Conservation (phyloP, 2,888 invertebrate species). For the Apotomis turbidana region DNA sequence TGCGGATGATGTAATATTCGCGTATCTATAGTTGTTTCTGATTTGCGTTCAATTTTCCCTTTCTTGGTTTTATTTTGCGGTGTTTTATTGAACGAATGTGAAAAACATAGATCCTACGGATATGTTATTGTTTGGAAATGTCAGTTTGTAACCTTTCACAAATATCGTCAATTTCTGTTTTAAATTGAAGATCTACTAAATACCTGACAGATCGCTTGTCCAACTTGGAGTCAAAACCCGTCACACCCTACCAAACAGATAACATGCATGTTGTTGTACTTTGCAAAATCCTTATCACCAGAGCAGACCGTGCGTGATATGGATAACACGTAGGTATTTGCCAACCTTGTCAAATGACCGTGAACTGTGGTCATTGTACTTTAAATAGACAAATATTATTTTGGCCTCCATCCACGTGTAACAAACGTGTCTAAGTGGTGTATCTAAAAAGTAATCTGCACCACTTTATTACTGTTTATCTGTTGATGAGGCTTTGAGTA, state of each 20-base stretch:
- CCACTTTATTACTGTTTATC: too few species aligned
- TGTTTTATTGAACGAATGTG: too few species aligned
- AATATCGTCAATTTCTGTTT: too few species aligned
- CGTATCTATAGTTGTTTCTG: not conserved
- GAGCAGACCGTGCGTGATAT: not conserved
- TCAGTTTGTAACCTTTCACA: too few species aligned
- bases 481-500: too few species aligned
- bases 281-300: not conserved
- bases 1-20: slow-evolving; percentile 4
- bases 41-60: not conserved
- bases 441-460: not conserved
- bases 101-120: too few species aligned
- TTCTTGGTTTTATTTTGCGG: not conserved
- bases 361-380: slow-evolving; percentile 15
- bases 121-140: too few species aligned
- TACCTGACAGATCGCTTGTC: not conserved
- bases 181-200: too few species aligned
- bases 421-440: not conserved
- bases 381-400: not conserved
- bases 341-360: not conserved
- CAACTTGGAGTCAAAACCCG: not conserved
- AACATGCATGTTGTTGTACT: not conserved
- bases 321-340: slow-evolving; percentile 5
- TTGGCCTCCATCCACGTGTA: not conserved
- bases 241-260: not conserved